Base-by-base conservation (phyloP, 2,113 vertebrate genomes). In the Corythaeola cristata region DNA sequence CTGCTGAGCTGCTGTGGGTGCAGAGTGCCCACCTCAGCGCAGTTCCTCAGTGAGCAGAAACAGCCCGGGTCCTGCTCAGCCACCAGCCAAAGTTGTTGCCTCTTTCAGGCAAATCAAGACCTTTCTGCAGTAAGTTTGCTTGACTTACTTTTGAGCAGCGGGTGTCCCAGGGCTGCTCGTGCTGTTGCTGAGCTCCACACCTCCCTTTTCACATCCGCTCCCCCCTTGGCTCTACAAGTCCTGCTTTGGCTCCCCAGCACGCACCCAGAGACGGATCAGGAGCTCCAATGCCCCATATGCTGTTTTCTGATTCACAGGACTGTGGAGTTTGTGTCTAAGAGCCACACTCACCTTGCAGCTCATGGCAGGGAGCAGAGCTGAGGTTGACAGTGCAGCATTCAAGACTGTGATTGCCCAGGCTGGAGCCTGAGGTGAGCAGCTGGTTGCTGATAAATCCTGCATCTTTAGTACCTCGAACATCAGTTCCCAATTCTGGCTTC, bases 221-320 rank as follows among this genome's bases (percentile, higher is more conserved):
- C 32, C 26, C 39, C 55, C 32, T n/a, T 44, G 41, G 41, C 8
- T 35, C 41, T n/a, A 6, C 26, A 23, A 60, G 56, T 26, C 52
- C 28, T 14, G 2, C 49, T 72, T 27, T 2, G 27, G 15, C 45
- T 50, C 45, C 76, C 47, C 19, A 17, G 37, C 49, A 28, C 5
- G 1, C 26, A 20, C 16, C 24, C 52, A 21, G 45, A 26, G 44
- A 28, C 7, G 35, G 24, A 35, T 60, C 30, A n/a, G 67, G 30
- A 41, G 24, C 28, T 33, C 53, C 6, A 0, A 11, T 59, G 13
- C 28, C 53, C 22, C 10, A 2, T 20, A 32, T 0, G 4, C 44
- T 30, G 21, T 4, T 47, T 50, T 44, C 41, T 6, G 15, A 14
- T 33, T 58, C 44, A 21, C 66, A 53, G 32, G 35, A 15, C 30